phyloP scores from a whole-genome alignment of 2,113 vertebrate species.

The Istiophorus platypterus region DNA sequence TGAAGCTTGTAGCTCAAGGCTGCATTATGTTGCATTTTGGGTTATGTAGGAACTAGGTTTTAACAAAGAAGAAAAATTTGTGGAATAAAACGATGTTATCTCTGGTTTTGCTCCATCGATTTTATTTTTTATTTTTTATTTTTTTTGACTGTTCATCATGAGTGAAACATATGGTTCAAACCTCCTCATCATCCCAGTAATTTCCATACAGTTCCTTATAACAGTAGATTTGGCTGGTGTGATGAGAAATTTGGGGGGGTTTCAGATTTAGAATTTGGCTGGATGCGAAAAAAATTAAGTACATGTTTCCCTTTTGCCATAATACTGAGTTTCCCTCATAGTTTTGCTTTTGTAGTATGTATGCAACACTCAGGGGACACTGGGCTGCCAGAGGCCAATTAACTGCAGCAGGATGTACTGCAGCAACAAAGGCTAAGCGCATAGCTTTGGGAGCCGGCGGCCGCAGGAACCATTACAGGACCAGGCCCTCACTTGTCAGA shows the following conservation, averaged over 20 bases:
- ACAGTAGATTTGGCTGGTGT: not conserved
- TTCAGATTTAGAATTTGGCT: not conserved
- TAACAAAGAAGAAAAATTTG: not conserved
- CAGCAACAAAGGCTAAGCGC: slow-evolving; percentile 47
- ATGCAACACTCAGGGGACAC: slow-evolving; percentile 25
- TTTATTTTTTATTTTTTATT: no score
- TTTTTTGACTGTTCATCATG: not conserved
- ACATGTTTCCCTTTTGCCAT: slow-evolving; percentile 7
- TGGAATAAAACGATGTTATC: no score
- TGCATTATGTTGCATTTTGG: not conserved
- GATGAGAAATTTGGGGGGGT: not conserved
- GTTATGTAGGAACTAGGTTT: not conserved
- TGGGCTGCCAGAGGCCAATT: slow-evolving; percentile 51
- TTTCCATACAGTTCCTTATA: not conserved
- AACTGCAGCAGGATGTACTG: slow-evolving; percentile 41
- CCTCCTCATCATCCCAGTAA: not conserved
- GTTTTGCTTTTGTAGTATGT: slow-evolving; percentile 30
- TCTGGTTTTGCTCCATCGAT: not conserved
- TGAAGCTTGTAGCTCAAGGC: not conserved
- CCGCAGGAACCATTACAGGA: slow-evolving; percentile 51
- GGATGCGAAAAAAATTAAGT: not conserved
- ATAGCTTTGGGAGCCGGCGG: slow-evolving; percentile 40
- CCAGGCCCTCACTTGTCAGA: slow-evolving; percentile 55
- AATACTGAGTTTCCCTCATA: slow-evolving; percentile 1
- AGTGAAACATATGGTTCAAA: not conserved